Evolutionary conservation across 2,888 invertebrate species (phyloP), one percentile per base, ranked within the genome.

Genomic region (Lymantria dispar): DNA sequence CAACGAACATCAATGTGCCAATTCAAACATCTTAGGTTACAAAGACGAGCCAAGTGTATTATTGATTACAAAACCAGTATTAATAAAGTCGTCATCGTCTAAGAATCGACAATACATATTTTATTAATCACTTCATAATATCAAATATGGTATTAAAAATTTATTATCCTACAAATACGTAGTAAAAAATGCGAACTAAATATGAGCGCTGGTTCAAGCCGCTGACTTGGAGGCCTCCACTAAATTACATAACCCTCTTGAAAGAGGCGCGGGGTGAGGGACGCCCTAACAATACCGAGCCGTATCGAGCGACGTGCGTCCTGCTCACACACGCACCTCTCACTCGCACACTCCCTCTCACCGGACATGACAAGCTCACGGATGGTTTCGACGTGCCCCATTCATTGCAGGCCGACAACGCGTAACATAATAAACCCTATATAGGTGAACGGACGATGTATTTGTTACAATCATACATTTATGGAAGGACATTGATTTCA

Each of bases 241-340:
- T 59, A 67, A 68, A 67, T 67, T 67, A 79, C 71, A 78, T 78
- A 78, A 79, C 72, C 68, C 64, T 64, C 67, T 69, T 65, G 63
- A 65, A 60, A 49, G 62, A 53, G 60, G 63, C 58, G 66, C 64
- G 70, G 74, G 72, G 70, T 56, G 66, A 54, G 65, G 72, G 73
- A 72, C 72, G 73, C 76, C 81, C 79, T 72, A 68, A 73, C 77
- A 64, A 69, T 73, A 70, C 72, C 69, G 73, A 72, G 79, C 79
- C 74, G 76, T 83, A 82, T 81, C 80, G 84, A 84, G 77, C 84
- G 81, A 63, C 67, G 45, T 45, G 56, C 58, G 50, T 75, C 78
- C 60, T 74, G 31, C 63, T 80, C 78, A 37, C 65, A 57, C 55
- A 38, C 11, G 14, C 46, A 33, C 43, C 40, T 56, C 61, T 59